These are phyloP conservation scores for Phalloptychus januarius DNA, from an alignment of 2,797 vertebrate genomes.

Conservation along the genomic window DNA sequence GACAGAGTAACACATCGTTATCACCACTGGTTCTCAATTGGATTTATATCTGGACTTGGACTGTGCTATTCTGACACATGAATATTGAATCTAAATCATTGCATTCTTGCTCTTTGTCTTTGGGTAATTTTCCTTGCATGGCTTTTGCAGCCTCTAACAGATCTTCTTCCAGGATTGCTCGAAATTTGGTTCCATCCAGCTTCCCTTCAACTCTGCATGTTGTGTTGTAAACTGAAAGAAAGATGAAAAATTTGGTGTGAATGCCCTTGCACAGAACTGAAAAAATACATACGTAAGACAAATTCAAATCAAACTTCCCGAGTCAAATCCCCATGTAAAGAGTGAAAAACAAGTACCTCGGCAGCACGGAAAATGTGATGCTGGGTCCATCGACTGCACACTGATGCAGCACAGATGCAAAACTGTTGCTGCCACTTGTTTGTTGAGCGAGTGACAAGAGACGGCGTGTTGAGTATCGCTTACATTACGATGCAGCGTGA, in stretches of 20 bases:
- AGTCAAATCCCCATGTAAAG: neutral
- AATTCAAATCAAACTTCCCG: neutral
- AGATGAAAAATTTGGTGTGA: neutral
- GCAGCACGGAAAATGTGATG: neutral
- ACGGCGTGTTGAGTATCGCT: slow-evolving; percentile 21
- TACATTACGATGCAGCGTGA: slow-evolving; percentile 23
- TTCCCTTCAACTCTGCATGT: neutral
- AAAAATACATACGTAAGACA: neutral
- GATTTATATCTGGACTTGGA: neutral
- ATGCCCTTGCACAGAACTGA: neutral
- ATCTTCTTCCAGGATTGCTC: neutral
- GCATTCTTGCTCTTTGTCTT: no score
- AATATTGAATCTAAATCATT: neutral
- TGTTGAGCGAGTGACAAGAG: slow-evolving; percentile 34
- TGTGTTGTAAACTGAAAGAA: neutral
- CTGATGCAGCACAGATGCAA: slow-evolving; percentile 29
- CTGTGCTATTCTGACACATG: neutral
- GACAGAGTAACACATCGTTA: neutral
- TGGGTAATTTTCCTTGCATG: neutral
- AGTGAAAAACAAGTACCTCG: slow-evolving; percentile 1
- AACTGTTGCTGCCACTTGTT: slow-evolving; percentile 22
- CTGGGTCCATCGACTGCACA: slow-evolving; percentile 3
- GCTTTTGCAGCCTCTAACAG: neutral
- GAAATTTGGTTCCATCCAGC: neutral
- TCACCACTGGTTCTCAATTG: neutral